A percentile compares a stretch with the other conserved stretches of the same genome.
phyloP scores from a whole-genome alignment of 2,888 invertebrate species.

The Notodonta ziczac region DNA sequence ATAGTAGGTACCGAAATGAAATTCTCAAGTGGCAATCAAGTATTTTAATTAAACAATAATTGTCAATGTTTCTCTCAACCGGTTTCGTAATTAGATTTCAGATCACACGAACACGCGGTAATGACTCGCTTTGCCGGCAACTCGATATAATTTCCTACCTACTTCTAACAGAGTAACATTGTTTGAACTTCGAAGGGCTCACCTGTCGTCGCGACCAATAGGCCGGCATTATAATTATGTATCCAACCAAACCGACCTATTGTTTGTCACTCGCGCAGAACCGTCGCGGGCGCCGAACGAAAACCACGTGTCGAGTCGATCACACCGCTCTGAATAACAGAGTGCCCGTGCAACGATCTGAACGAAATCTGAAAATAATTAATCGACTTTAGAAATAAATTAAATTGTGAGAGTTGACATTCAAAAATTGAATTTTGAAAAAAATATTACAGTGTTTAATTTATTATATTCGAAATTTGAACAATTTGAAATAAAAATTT shows the following conservation, averaged over 20 bases:
- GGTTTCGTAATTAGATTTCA: background rate
- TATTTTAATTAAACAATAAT: background rate
- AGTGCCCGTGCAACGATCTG: slow-evolving; percentile 46
- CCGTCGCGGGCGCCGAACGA: slow-evolving; percentile 63
- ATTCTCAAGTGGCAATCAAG: background rate
- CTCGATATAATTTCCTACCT: background rate
- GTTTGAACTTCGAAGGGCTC: slow-evolving; percentile 55
- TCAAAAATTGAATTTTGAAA: slow-evolving; percentile 20
- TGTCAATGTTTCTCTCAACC: background rate
- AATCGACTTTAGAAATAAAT: background rate
- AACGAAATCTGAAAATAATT: slow-evolving; percentile 23
- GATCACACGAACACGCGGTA: background rate
- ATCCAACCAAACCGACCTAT: slow-evolving; percentile 57
- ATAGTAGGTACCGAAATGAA: too few species aligned
- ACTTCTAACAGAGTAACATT: slow-evolving; percentile 23
- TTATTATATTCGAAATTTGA: slow-evolving; percentile 10
- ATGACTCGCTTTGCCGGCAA: background rate
- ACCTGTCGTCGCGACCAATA: slow-evolving; percentile 66
- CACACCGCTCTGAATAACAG: slow-evolving; percentile 46
- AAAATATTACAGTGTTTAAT: background rate
- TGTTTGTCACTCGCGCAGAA: slow-evolving; percentile 77
- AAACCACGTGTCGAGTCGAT: slow-evolving; percentile 63
- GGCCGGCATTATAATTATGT: slow-evolving; percentile 70
- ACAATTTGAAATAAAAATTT: slow-evolving; percentile 2
- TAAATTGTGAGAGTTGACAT: slow-evolving; percentile 2